Evolutionary conservation across 2,113 vertebrate species (phyloP), one percentile per base, ranked within the genome.

Genomic region (Heterochromis multidens): DNA sequence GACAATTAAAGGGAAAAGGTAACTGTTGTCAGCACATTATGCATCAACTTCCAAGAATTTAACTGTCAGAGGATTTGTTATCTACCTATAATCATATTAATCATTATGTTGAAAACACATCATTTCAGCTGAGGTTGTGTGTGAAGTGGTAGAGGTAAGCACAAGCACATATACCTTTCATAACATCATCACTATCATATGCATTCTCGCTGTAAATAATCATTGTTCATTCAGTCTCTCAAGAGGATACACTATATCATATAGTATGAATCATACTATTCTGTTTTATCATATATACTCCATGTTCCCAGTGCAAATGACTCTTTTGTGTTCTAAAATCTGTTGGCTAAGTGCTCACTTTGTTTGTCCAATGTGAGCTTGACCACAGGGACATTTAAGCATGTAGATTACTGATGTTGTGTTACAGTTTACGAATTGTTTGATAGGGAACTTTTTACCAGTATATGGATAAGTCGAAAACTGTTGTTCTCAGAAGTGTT

Each of bases 1-100:
- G 27, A 74, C 8, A 52, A 11, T 14, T 52, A n/a, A 19, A 10
- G 27, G 29, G 23, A 16, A 74, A 74, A 52, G 2, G 0, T 0
- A 72, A 29, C 2, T 70, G 2, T 70, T 46, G 40, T 46, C 40
- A 70, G 16, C 46, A 46, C 17, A 70, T 19, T 9, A 27, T 49
- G 67, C 43, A 49, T 49, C 29, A 2, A 72, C 46, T 72, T 72
- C 3, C 16, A 52, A 21, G 29, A 52, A 29, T 72, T 29, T 46
- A 29, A 49, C 16, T 29, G 2, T 16, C 16, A 27, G 11, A 25
- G 4, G 43, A 31, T 52, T 72, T 19, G 52, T 43, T 52, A 72
- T 72, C 49, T 46, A 29, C 25, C 43, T 49, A 31, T 72, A 31
- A 52, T 29, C 43, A 29, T 31, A 52, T 72, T 31, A 72, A 16